Conservation (phyloP, 1,140 invertebrate genomes). For the Cydia strobilella region DNA sequence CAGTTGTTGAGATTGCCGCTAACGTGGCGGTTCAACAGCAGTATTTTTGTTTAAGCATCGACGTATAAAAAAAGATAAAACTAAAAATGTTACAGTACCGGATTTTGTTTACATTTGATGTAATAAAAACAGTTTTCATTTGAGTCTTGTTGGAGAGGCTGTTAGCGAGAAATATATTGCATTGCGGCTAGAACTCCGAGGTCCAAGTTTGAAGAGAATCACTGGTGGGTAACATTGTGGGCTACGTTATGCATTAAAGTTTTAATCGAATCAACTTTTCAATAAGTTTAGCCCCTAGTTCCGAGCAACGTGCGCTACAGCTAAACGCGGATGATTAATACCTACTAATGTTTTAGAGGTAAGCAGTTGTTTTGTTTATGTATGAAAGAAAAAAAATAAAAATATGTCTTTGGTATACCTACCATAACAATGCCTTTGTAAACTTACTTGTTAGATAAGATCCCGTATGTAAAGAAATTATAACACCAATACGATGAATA, state of each 20-base stretch:
- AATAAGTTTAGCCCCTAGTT: slow-evolving; percentile 45
- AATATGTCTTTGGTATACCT: not conserved
- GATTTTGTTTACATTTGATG: slow-evolving; percentile 1
- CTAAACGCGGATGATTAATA: slow-evolving; percentile 31
- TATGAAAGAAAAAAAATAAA: too few relatives aligned
- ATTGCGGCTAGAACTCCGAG: slow-evolving; percentile 38
- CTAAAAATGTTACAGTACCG: not conserved
- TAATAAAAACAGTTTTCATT: slow-evolving; percentile 27
- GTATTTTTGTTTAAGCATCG: not conserved
- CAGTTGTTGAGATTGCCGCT: not conserved
- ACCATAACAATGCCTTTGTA: not conserved
- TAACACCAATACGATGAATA: not conserved
- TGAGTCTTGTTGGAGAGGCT: slow-evolving; percentile 30
- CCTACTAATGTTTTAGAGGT: not conserved
- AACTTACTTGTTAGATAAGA: slow-evolving; percentile 19
- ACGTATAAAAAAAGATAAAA: not conserved
- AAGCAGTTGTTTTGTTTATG: not conserved
- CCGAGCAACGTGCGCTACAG: not conserved
- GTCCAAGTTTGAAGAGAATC: slow-evolving; percentile 40
- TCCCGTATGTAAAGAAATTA: not conserved
- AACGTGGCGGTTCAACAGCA: not conserved
- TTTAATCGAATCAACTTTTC: slow-evolving; percentile 55
- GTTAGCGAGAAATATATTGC: slow-evolving; percentile 42
- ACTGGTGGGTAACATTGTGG: slow-evolving; percentile 45
- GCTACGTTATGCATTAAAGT: slow-evolving; percentile 56